These are phyloP conservation scores for Dioctria rufipes DNA, from an alignment of 2,888 invertebrate species.

Conservation along the genomic window DNA sequence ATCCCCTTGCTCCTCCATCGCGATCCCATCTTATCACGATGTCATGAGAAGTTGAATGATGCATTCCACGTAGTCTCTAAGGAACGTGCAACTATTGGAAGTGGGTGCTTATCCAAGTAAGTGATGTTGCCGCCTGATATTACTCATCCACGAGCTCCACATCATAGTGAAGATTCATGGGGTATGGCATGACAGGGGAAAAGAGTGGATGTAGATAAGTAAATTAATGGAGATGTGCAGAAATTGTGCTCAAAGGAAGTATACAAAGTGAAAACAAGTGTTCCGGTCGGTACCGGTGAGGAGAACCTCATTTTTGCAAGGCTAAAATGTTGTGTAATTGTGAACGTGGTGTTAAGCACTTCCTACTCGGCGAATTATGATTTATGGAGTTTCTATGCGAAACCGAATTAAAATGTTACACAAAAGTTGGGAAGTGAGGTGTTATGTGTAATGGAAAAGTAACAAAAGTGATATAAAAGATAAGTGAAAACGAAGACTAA, in stretches of 20 bases:
- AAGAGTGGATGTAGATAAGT: conserved; percentile 28
- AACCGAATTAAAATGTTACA: conserved; percentile 15
- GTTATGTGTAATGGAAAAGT: neutral
- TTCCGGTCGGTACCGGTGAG: neutral
- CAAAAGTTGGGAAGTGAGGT: conserved; percentile 4
- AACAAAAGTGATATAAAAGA: neutral
- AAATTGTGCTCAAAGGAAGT: conserved; percentile 42
- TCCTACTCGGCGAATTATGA: conserved; percentile 32
- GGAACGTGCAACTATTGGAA: conserved; percentile 44
- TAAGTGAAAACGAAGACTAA: conserved; percentile 38
- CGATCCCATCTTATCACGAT: conserved; percentile 23
- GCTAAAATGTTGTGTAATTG: conserved; percentile 18
- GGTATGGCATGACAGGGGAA: neutral
- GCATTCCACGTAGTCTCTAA: conserved; percentile 26
- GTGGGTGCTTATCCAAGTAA: conserved; percentile 45
- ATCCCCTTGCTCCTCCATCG: neutral
- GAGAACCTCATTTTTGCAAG: conserved; percentile 14
- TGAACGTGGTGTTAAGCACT: neutral
- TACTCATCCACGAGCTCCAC: conserved; percentile 33
- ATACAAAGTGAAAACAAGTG: conserved; percentile 46
- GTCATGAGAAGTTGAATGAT: conserved; percentile 31
- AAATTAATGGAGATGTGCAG: conserved; percentile 38
- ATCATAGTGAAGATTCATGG: neutral
- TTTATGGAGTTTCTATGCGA: conserved; percentile 8
- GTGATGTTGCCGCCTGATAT: conserved; percentile 50